phyloP scores from a whole-genome alignment of 53 echinoderm and acorn worm species.

The Hippasteria phrygiana region DNA sequence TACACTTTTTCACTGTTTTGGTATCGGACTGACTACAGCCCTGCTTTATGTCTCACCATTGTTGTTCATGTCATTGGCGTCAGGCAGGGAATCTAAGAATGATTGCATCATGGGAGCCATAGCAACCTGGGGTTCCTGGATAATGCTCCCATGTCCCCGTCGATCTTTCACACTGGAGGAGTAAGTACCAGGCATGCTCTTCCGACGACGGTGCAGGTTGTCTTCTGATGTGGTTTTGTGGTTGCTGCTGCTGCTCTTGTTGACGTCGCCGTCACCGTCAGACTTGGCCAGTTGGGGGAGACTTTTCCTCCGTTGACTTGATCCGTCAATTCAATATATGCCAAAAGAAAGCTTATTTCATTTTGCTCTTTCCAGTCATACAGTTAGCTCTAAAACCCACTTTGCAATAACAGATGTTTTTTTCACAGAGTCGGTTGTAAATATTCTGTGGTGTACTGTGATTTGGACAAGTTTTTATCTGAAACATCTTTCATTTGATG shows the following conservation, averaged over 20 bases:
- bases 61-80: conserved; percentile 12
- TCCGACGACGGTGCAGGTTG: background rate
- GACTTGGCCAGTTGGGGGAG: conserved; percentile 25
- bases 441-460: too few relatives aligned
- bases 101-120: conserved; percentile 82
- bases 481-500: too few relatives aligned
- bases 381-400: too few relatives aligned
- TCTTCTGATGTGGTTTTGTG: background rate
- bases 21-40: too few relatives aligned
- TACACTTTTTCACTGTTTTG: too few relatives aligned
- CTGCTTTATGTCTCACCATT: background rate
- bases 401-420: too few relatives aligned
- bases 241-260: conserved; percentile 11
- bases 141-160: background rate
- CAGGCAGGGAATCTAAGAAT: conserved; percentile 82
- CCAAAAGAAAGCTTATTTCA: too few relatives aligned
- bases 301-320: background rate
- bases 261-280: conserved; percentile 14
- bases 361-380: too few relatives aligned
- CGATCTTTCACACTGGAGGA: background rate
- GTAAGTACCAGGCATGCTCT: conserved; percentile 28
- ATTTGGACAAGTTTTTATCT: background rate
- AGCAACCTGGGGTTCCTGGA: background rate
- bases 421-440: too few relatives aligned
- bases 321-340: background rate